phyloP scores from a whole-genome alignment of 2,797 vertebrate species.

The Coranthus polyacanthus region DNA sequence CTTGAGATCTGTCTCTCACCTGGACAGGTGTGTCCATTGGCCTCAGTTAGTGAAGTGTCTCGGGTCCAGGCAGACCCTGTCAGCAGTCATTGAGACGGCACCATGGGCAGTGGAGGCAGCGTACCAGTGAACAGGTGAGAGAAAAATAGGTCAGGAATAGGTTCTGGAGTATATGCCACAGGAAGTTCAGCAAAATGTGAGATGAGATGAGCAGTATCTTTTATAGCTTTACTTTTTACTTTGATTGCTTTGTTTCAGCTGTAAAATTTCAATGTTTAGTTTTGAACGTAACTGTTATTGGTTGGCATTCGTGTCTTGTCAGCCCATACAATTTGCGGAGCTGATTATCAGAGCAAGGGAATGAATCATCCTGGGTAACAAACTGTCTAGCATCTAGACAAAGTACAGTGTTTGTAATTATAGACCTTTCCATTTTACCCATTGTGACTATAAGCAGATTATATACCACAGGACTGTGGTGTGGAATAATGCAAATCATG shows the following conservation, averaged over 20 bases:
- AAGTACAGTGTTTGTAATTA: background rate
- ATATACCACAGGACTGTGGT: background rate
- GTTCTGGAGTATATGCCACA: background rate
- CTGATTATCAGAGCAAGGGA: slow-evolving; percentile 42
- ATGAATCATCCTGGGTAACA: slow-evolving; percentile 12
- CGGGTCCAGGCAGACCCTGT: slow-evolving; percentile 46
- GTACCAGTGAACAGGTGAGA: slow-evolving; percentile 74
- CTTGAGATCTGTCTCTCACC: slow-evolving; percentile 63
- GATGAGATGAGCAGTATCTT: background rate
- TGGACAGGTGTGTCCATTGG: slow-evolving; percentile 63
- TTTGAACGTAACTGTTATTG: background rate
- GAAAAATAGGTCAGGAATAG: slow-evolving; percentile 5
- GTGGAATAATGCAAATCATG: background rate
- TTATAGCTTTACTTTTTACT: background rate
- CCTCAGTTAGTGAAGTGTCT: slow-evolving; percentile 35
- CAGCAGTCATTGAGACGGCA: slow-evolving; percentile 47
- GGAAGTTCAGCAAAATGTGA: slow-evolving; percentile 1
- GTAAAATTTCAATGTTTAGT: background rate
- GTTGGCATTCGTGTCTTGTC: background rate
- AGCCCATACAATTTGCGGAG: slow-evolving; percentile 21
- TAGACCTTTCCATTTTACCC: background rate
- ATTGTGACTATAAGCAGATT: background rate
- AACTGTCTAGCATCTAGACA: background rate
- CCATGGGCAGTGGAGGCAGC: slow-evolving; percentile 83
- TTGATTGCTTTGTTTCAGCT: background rate